Conservation (phyloP, 2,797 vertebrate genomes). For the Danionella dracula region DNA sequence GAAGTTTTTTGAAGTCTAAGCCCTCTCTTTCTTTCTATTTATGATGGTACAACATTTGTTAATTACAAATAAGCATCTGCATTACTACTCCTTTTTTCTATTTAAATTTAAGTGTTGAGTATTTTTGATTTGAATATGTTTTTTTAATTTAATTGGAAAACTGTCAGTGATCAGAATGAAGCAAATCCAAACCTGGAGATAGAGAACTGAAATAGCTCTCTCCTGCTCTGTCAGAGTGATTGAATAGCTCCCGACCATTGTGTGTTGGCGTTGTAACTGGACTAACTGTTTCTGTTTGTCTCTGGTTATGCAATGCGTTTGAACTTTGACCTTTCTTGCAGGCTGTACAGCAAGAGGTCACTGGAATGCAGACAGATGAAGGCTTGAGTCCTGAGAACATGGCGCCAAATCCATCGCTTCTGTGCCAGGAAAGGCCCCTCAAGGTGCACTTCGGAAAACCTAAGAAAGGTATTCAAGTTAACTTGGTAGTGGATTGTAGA, state of each 20-base stretch:
- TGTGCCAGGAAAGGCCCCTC: constrained; percentile 70
- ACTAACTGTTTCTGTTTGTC: background rate
- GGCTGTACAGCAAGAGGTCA: constrained; percentile 68
- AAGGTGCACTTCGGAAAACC: constrained; percentile 73
- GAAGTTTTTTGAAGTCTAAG: no score
- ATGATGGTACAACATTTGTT: no score
- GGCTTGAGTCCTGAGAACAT: constrained; percentile 66
- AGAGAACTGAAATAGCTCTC: background rate
- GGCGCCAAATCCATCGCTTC: constrained; percentile 61
- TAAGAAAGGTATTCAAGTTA: constrained; percentile 71
- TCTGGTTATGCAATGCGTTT: constrained; percentile 2
- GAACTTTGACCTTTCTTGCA: constrained; percentile 50
- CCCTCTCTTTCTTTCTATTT: no score
- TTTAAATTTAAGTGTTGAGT: no score
- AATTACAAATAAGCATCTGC: no score
- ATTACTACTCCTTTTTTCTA: no score
- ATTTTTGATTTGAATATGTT: no score
- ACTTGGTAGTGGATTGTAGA: no score
- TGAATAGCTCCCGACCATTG: background rate
- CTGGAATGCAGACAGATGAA: constrained; percentile 58
- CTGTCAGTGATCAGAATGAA: no score
- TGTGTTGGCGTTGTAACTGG: background rate
- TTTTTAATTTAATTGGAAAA: no score
- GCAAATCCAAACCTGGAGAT: background rate
- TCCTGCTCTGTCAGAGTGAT: background rate